Evolutionary conservation across 2,113 vertebrate genomes (phyloP).

Genomic region (Piaya cayana): DNA sequence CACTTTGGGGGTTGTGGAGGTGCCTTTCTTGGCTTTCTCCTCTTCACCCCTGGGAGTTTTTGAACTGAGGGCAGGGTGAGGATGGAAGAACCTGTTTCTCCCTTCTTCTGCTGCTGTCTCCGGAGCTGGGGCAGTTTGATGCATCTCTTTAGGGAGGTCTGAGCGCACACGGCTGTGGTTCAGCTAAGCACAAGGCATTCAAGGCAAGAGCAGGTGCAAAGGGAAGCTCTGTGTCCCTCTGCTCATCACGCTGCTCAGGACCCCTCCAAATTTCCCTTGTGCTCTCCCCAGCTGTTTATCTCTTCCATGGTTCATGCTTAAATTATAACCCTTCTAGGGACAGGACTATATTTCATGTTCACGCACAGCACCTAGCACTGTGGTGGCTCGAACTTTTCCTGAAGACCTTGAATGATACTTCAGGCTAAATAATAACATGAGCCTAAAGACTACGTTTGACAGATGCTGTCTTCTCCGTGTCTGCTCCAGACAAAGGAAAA

Average conservation of each 20-base stretch:
- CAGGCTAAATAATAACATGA: conserved; percentile 11
- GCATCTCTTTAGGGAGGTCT: neutral
- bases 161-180: neutral
- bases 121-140: neutral
- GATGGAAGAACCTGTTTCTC: neutral
- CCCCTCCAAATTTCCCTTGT: neutral
- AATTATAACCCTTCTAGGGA: neutral
- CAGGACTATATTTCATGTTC: neutral
- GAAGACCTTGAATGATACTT: neutral
- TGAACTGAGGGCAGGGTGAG: neutral
- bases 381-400: neutral
- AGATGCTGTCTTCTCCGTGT: conserved; percentile 49
- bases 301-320: neutral
- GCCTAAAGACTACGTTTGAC: neutral
- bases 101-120: neutral
- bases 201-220: conserved; percentile 37
- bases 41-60: neutral
- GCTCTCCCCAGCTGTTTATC: conserved; percentile 20
- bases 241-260: neutral
- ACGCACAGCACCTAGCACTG: neutral
- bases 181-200: neutral
- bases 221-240: neutral
- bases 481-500: conserved; percentile 64
- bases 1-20: neutral
- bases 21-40: neutral